A percentile compares a stretch with the other conserved stretches of the same genome.
These are phyloP conservation scores for Xestobium rufovillosum DNA, from an alignment of 2,888 invertebrate species.

Conservation along the genomic window DNA sequence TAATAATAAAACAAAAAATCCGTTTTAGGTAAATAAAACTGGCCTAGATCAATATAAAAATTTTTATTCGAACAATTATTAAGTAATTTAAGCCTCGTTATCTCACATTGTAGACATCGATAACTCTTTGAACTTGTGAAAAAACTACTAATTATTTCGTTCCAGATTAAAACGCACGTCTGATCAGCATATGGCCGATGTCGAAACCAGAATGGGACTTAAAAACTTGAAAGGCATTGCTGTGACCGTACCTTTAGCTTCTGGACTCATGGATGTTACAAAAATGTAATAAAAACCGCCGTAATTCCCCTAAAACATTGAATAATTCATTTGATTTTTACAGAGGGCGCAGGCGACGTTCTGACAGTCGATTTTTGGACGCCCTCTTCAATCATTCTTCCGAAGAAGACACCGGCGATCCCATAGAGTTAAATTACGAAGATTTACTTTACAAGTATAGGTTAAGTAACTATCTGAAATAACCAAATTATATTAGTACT, in stretches of 20 bases:
- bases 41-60: too few relatives aligned
- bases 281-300: too few relatives aligned
- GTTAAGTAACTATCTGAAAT: too few relatives aligned
- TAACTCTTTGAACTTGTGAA: too few relatives aligned
- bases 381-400: constrained; percentile 25
- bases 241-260: background rate
- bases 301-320: too few relatives aligned
- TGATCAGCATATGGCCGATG: background rate
- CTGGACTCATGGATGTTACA: background rate
- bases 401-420: constrained; percentile 23
- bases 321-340: constrained; percentile 19
- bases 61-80: too few relatives aligned
- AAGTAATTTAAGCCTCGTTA: too few relatives aligned
- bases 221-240: constrained; percentile 2
- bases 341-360: constrained; percentile 39
- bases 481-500: too few relatives aligned
- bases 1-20: too few relatives aligned
- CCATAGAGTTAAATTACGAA: constrained; percentile 8
- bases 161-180: background rate
- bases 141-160: too few relatives aligned
- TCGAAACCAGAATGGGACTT: background rate
- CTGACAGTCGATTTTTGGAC: constrained; percentile 26
- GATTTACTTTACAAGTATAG: constrained; percentile 1
- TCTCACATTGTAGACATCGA: too few relatives aligned
- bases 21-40: too few relatives aligned